Evolutionary conservation across 2,888 invertebrate species (phyloP).

Genomic region (Epinotia nisella): DNA sequence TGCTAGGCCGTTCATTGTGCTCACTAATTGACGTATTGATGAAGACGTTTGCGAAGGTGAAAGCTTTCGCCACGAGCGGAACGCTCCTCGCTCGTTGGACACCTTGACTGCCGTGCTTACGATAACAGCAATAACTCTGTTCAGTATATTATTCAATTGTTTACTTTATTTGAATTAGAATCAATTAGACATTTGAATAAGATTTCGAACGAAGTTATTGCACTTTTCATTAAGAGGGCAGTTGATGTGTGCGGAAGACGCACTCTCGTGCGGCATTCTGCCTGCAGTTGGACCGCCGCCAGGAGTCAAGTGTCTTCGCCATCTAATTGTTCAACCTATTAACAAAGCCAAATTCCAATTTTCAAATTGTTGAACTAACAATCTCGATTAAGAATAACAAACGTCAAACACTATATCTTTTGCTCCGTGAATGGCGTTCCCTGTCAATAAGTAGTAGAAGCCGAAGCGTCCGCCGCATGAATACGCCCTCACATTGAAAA

Average conservation of each 20-base stretch:
- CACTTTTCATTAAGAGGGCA: too few species aligned
- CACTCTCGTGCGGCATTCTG: conserved; percentile 31
- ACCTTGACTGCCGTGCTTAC: too few species aligned
- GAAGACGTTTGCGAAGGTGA: conserved; percentile 58
- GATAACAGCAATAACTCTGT: too few species aligned
- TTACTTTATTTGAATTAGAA: too few species aligned
- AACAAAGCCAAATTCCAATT: conserved; percentile 26
- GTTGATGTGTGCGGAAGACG: conserved; percentile 22
- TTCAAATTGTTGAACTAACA: background rate
- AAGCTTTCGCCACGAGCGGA: conserved; percentile 49
- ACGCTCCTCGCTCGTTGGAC: conserved; percentile 21
- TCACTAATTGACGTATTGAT: conserved; percentile 75
- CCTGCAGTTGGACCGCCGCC: conserved; percentile 36
- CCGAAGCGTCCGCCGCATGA: background rate
- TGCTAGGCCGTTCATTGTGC: conserved; percentile 67
- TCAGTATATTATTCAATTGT: too few species aligned
- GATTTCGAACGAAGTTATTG: too few species aligned
- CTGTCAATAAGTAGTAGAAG: background rate
- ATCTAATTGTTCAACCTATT: conserved; percentile 37
- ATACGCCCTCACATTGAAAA: background rate
- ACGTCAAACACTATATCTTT: background rate
- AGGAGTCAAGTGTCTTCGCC: conserved; percentile 34
- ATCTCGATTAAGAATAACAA: background rate
- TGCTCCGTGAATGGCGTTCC: background rate
- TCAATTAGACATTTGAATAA: too few species aligned